Conservation (phyloP, 2,113 vertebrate species). For the Triplophysa tibetana region DNA sequence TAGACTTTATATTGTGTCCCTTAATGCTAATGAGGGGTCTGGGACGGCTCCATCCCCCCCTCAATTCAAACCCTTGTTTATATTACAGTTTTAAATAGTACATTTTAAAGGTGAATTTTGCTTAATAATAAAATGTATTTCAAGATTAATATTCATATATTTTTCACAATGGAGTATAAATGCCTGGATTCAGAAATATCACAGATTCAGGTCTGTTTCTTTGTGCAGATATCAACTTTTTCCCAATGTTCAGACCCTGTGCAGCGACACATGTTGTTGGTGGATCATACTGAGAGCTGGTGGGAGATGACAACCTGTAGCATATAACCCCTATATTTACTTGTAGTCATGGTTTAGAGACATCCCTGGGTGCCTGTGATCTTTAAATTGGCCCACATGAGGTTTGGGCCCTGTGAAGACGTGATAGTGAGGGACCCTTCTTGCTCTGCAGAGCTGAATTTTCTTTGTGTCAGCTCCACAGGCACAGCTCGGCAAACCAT, state of each 20-base stretch:
- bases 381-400: constrained; percentile 11
- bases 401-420: neutral
- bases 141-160: neutral
- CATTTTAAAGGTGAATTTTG: too few relatives aligned
- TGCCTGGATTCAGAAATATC: too few relatives aligned
- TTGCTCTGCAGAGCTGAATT: neutral
- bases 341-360: constrained; percentile 34
- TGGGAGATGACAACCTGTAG: constrained; percentile 21
- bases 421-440: constrained; percentile 27
- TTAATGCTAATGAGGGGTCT: too few relatives aligned
- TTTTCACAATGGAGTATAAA: neutral
- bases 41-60: too few relatives aligned
- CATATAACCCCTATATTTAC: neutral
- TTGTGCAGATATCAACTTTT: neutral
- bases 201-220: too few relatives aligned
- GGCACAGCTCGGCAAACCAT: neutral
- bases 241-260: neutral
- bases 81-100: too few relatives aligned
- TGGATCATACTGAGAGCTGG: constrained; percentile 13
- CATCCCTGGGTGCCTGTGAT: constrained; percentile 27
- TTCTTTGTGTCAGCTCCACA: constrained; percentile 18
- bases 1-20: too few relatives aligned
- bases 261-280: constrained; percentile 17
- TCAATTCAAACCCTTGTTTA: too few relatives aligned
- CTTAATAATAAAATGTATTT: too few relatives aligned